These are phyloP conservation scores for Bilobella aurantiaca DNA, from an alignment of 1,140 invertebrate genomes.

Conservation along the genomic window DNA sequence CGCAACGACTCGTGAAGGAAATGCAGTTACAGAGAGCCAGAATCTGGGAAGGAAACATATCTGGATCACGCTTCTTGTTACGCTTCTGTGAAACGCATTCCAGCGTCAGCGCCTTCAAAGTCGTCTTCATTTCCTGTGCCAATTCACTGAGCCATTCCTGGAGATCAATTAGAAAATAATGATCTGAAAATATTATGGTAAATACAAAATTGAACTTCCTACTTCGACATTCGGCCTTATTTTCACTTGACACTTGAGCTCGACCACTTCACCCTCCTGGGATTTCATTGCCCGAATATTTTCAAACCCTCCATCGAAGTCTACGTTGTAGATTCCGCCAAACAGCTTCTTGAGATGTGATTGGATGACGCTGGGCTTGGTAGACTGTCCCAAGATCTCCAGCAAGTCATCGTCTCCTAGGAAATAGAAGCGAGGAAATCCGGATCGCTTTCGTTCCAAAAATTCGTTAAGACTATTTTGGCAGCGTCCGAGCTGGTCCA, in stretches of 20 bases:
- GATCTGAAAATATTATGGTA: background rate
- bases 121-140: slow-evolving; percentile 68
- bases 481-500: slow-evolving; percentile 75
- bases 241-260: slow-evolving; percentile 60
- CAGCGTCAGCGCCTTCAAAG: slow-evolving; percentile 55
- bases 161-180: slow-evolving; percentile 2
- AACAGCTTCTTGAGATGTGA: slow-evolving; percentile 90
- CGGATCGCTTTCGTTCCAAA: slow-evolving; percentile 82
- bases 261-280: slow-evolving; percentile 72
- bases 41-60: slow-evolving; percentile 76
- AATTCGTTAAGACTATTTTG: slow-evolving; percentile 91
- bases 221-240: slow-evolving; percentile 74
- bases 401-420: slow-evolving; percentile 92
- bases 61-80: slow-evolving; percentile 46
- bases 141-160: slow-evolving; percentile 71
- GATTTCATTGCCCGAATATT: slow-evolving; percentile 67
- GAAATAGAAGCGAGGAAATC: slow-evolving; percentile 92
- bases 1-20: slow-evolving; percentile 67
- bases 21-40: slow-evolving; percentile 57
- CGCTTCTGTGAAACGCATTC: slow-evolving; percentile 56
- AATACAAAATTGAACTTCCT: slow-evolving; percentile 23
- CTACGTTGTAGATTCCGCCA: slow-evolving; percentile 70
- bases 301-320: slow-evolving; percentile 52
- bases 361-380: slow-evolving; percentile 76
- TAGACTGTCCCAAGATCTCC: slow-evolving; percentile 81